A percentile compares a stretch with the other conserved stretches of the same genome.
Evolutionary conservation across 2,113 vertebrate genomes (phyloP).

Genomic region (Chloebia gouldiae): DNA sequence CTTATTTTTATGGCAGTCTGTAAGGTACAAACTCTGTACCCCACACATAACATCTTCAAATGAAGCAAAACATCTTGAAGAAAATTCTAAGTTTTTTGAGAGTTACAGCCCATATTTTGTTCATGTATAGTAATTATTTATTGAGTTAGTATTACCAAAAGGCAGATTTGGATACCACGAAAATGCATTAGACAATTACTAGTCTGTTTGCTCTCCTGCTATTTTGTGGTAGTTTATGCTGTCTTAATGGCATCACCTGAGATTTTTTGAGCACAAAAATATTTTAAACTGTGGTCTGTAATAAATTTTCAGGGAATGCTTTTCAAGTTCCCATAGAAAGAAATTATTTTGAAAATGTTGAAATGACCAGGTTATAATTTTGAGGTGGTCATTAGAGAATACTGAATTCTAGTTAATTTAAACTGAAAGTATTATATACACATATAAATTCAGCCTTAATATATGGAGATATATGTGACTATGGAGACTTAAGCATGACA

Average conservation of each 20-base stretch:
- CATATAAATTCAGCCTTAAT: neutral
- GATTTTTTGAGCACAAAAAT: conserved; percentile 45
- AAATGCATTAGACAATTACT: conserved; percentile 72
- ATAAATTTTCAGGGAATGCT: conserved; percentile 45
- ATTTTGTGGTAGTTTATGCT: conserved; percentile 67
- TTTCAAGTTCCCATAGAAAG: conserved; percentile 37
- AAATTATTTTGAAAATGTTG: neutral
- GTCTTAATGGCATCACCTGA: conserved; percentile 65
- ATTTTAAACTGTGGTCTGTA: conserved; percentile 10
- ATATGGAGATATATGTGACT: neutral
- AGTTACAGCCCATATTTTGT: conserved; percentile 64
- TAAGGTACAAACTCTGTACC: neutral
- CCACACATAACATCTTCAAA: neutral
- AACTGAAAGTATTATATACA: neutral
- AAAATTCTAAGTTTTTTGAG: conserved; percentile 58
- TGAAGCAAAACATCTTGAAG: conserved; percentile 70
- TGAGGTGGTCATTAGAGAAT: neutral
- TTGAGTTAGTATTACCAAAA: conserved; percentile 72
- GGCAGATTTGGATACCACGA: conserved; percentile 67
- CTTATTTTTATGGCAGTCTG: neutral
- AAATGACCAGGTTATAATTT: neutral
- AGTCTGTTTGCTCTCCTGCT: conserved; percentile 59
- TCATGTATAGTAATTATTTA: conserved; percentile 71
- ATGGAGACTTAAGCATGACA: neutral
- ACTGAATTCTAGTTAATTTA: neutral